Percentiles rank a stretch among this genome's conserved stretches.
These are phyloP conservation scores for Epicampocera succincta DNA, from an alignment of 2,888 invertebrate species.

Conservation along the genomic window DNA sequence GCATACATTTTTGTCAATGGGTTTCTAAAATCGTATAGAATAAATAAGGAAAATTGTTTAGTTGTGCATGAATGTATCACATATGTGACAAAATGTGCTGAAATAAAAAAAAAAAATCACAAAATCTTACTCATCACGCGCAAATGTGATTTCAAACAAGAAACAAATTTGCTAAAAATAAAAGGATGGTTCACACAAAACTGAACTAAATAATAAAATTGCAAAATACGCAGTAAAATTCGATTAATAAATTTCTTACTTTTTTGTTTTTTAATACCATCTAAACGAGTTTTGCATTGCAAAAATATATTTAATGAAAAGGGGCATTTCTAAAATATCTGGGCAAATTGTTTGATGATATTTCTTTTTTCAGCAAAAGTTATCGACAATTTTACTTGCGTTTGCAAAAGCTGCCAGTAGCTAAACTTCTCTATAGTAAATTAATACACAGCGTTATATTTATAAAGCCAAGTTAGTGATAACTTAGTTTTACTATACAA, in stretches of 20 bases:
- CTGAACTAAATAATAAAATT: background rate
- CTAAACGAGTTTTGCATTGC: no score
- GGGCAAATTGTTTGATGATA: no score
- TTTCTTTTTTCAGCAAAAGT: no score
- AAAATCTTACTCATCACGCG: conserved; percentile 53
- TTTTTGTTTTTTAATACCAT: no score
- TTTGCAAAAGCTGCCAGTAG: no score
- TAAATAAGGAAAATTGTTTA: conserved; percentile 32
- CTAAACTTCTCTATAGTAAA: no score
- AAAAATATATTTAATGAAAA: no score
- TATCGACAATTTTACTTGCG: no score
- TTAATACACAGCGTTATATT: no score
- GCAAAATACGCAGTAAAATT: background rate
- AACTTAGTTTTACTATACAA: no score
- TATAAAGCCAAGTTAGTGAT: no score
- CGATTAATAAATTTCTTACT: background rate
- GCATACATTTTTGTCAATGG: conserved; percentile 44
- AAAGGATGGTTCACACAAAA: background rate
- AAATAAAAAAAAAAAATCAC: conserved; percentile 12
- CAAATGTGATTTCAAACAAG: background rate
- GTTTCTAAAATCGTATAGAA: conserved; percentile 30
- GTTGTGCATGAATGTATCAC: background rate
- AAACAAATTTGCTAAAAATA: background rate
- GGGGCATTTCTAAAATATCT: no score
- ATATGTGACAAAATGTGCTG: conserved; percentile 10